phyloP scores from a whole-genome alignment of 1,140 invertebrate genomes.

The Bacillus rossius region DNA sequence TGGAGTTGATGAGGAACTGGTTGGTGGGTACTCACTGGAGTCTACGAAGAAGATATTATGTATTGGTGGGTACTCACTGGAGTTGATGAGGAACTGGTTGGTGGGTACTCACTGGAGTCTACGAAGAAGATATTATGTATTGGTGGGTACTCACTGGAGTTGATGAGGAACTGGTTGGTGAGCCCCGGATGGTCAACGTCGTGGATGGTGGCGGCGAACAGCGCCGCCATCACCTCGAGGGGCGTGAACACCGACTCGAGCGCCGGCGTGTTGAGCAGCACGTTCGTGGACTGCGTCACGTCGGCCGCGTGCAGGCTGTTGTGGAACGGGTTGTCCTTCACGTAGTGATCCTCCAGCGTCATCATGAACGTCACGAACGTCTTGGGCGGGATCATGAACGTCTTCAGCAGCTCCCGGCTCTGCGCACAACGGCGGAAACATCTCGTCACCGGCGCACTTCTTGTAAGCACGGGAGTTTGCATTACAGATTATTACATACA shows the following conservation, averaged over 20 bases:
- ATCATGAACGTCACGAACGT: constrained; percentile 94
- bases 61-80: no score
- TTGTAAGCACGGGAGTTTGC: no score
- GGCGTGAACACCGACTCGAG: constrained; percentile 94
- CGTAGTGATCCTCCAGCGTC: constrained; percentile 97
- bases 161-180: constrained; percentile 96
- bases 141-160: constrained; percentile 64
- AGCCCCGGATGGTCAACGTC: constrained; percentile 98
- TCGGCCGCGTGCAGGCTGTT: constrained; percentile 97
- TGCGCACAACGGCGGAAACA: constrained; percentile 45
- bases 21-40: no score
- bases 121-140: no score
- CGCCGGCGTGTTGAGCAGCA: constrained; percentile 89
- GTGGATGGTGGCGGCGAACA: constrained; percentile 96
- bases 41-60: no score
- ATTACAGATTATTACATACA: no score
- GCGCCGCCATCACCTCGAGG: constrained; percentile 89
- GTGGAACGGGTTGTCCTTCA: constrained; percentile 96
- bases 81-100: constrained; percentile 96
- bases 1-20: no score
- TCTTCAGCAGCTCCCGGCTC: constrained; percentile 84
- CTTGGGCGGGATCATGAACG: constrained; percentile 90
- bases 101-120: no score
- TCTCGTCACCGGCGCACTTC: neutral
- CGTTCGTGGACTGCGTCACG: constrained; percentile 93